Conservation (phyloP, 1,140 invertebrate species). For the Dysdera silvatica region DNA sequence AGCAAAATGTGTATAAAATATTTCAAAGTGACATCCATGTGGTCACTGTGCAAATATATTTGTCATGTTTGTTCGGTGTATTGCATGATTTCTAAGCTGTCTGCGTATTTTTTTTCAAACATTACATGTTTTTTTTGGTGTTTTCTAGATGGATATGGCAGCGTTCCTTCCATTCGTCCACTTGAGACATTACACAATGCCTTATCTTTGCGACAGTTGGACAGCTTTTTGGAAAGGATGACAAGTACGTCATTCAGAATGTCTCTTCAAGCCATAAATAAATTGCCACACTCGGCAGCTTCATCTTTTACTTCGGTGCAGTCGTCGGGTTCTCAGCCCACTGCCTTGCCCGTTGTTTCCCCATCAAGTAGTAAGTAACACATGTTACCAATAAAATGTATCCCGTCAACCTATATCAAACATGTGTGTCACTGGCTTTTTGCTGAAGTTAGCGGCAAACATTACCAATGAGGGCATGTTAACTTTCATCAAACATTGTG, state of each 20-base stretch:
- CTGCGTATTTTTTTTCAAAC: not conserved
- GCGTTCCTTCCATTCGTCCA: conserved; percentile 85
- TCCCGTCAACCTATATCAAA: not conserved
- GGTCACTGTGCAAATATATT: no score
- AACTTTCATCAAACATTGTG: not conserved
- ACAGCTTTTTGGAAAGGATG: conserved; percentile 76
- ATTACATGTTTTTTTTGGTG: not conserved
- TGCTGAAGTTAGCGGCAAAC: no score
- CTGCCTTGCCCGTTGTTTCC: conserved; percentile 25
- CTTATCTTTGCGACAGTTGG: conserved; percentile 78
- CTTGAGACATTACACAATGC: conserved; percentile 94
- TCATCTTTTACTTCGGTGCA: not conserved
- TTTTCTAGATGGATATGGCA: conserved; percentile 62
- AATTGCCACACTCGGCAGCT: conserved; percentile 17
- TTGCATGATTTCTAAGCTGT: not conserved
- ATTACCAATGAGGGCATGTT: no score
- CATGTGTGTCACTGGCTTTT: no score
- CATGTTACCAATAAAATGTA: not conserved
- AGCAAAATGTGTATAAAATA: no score
- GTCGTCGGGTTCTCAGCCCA: conserved; percentile 9
- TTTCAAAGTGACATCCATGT: no score
- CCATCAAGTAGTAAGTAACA: conserved; percentile 33
- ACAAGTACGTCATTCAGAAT: conserved; percentile 48
- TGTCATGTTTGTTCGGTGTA: no score
- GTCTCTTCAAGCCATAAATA: conserved; percentile 34